Evolutionary conservation across 2,797 vertebrate species (phyloP), one percentile per base, ranked within the genome.

Genomic region (Falco peregrinus): DNA sequence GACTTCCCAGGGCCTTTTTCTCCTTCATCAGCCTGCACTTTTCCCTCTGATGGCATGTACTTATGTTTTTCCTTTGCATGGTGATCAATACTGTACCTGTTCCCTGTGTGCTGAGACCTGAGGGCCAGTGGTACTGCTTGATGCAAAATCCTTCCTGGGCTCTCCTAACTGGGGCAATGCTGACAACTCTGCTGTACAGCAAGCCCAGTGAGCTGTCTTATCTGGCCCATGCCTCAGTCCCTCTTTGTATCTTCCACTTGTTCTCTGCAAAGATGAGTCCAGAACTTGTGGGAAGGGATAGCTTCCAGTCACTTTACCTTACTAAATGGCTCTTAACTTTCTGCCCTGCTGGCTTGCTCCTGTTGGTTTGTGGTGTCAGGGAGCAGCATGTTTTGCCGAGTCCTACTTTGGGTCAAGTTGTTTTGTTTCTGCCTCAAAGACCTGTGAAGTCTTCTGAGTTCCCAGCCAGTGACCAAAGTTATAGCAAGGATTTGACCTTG

Each of bases 41-140:
- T 45, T 60, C 17, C 31, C 5, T 4, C 33, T 60, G 29, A 15
- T 35, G 24, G 15, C 10, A 10, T 31, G 14, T 8, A 19, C 29
- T 60, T 48, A 2, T 0, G 1, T 16, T 89, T 80, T 89, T 28
- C 37, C 31, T 67, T 20, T 59, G 50, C n/a, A 13, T 1, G 1
- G 6, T 13, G 19, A 50, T 68, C 29, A 50, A 0, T 33, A 18
- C 59, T n/a, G 6, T 25, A 43, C 35, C 37, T 26, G 1, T 15
- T 70, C 29, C 31, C 50, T 35, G 21, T 39, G 28, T 0, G 2
- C 41, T 54, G 25, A 33, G 35, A 43, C 21, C 5, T 20, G 57
- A 54, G 60, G 31, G 35, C 5, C 45, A 65, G 25, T 24, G 11
- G 7, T 68, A 21, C 33, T 54, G 35, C 45, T 53, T 50, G 59